phyloP scores from a whole-genome alignment of 2,888 invertebrate species.

The Microctonus brassicae region DNA sequence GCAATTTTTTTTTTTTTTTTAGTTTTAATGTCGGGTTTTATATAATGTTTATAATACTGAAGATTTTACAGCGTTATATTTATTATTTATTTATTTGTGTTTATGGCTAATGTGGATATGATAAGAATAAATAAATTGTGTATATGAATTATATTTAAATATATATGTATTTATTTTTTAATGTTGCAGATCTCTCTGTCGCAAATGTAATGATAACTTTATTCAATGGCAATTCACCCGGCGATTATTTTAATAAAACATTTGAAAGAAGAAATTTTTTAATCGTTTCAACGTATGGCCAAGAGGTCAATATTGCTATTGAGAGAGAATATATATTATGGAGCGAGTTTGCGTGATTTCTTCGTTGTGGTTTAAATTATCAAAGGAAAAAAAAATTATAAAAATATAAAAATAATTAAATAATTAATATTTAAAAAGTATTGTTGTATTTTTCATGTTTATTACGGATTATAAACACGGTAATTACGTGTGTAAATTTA shows the following conservation, averaged over 20 bases:
- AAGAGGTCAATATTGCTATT: background rate
- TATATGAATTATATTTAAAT: background rate
- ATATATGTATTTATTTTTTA: background rate
- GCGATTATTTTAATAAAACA: constrained; percentile 1
- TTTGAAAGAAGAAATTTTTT: background rate
- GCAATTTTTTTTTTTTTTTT: too few relatives aligned
- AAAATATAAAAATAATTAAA: background rate
- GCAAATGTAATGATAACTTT: constrained; percentile 2
- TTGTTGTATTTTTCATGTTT: background rate
- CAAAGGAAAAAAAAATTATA: background rate
- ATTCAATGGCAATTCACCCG: constrained; percentile 1
- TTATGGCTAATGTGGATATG: too few relatives aligned
- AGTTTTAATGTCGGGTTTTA: too few relatives aligned
- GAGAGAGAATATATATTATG: background rate
- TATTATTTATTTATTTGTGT: too few relatives aligned
- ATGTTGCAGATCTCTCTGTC: constrained; percentile 1
- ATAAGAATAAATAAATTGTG: too few relatives aligned
- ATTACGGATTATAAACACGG: background rate
- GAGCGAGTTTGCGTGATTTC: background rate
- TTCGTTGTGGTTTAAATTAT: background rate
- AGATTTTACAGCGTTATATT: too few relatives aligned
- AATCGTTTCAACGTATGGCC: background rate
- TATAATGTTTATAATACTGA: too few relatives aligned
- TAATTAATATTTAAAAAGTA: background rate
- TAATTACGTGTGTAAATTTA: background rate